A percentile compares a stretch with the other conserved stretches of the same genome.
Conservation (phyloP, 2,113 vertebrate genomes). For the Chlorodrepanis virens region DNA sequence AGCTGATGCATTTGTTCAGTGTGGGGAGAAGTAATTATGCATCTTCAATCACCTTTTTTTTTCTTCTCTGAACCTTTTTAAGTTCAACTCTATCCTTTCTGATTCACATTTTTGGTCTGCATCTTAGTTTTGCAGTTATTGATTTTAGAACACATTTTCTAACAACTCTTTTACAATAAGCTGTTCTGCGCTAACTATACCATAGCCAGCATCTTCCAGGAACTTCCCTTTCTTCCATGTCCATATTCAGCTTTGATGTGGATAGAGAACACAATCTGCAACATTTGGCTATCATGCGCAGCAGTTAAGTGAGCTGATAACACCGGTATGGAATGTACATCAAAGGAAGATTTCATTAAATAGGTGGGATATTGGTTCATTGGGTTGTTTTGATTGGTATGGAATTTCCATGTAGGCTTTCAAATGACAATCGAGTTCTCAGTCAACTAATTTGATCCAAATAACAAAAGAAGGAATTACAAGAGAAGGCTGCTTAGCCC, state of each 20-base stretch:
- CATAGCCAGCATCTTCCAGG: background rate
- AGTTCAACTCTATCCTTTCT: background rate
- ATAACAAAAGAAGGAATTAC: background rate
- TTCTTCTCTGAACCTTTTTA: background rate
- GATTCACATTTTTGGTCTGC: background rate
- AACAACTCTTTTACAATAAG: background rate
- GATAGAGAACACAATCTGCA: background rate
- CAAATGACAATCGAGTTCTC: background rate
- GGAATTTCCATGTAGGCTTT: background rate
- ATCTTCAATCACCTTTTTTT: background rate
- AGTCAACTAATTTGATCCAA: background rate
- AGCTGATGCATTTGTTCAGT: background rate
- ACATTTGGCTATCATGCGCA: background rate
- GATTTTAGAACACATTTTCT: background rate
- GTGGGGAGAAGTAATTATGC: background rate
- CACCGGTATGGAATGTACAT: background rate
- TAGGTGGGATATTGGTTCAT: background rate
- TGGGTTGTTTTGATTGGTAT: background rate
- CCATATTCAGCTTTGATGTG: background rate
- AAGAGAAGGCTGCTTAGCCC: background rate
- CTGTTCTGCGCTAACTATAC: background rate
- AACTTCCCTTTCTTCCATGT: background rate
- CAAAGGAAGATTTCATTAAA: background rate
- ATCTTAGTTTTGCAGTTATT: background rate
- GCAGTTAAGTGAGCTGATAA: background rate